Conservation (phyloP, 2,888 invertebrate genomes). For the Girardia tigrina region DNA sequence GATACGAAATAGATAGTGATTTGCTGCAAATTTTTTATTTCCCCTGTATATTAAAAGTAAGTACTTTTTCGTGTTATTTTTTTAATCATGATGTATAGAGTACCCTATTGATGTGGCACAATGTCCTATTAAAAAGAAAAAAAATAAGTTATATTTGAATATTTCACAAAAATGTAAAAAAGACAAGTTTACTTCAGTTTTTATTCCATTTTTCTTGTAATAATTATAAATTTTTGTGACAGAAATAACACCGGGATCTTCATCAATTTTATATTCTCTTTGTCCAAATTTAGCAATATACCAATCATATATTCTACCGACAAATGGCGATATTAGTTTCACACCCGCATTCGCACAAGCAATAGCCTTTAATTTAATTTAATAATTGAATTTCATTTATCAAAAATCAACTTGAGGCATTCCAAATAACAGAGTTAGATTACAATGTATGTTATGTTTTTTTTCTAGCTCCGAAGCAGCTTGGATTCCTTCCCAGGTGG, state of each 20-base stretch:
- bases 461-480: conserved; percentile 82
- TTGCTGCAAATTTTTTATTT: no score
- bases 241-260: conserved; percentile 82
- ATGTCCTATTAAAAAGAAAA: no score
- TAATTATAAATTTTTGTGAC: conserved; percentile 92
- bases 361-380: conserved; percentile 57
- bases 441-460: conserved; percentile 85
- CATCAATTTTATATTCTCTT: conserved; percentile 66
- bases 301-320: conserved; percentile 96
- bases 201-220: conserved; percentile 90
- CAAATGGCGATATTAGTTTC: conserved; percentile 94
- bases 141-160: no score
- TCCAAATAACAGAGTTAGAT: conserved; percentile 84
- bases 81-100: no score
- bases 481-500: conserved; percentile 98
- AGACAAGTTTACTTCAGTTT: conserved; percentile 58
- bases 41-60: no score
- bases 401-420: conserved; percentile 61
- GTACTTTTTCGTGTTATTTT: no score
- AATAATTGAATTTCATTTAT: not conserved
- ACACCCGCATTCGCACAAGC: conserved; percentile 95
- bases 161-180: no score
- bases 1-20: no score
- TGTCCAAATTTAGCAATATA: conserved; percentile 71
- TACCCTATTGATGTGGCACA: no score